Percentiles rank a stretch among this genome's conserved stretches.
These are phyloP conservation scores for Actinemys pallida DNA, from an alignment of 2,113 vertebrate genomes.

Conservation along the genomic window DNA sequence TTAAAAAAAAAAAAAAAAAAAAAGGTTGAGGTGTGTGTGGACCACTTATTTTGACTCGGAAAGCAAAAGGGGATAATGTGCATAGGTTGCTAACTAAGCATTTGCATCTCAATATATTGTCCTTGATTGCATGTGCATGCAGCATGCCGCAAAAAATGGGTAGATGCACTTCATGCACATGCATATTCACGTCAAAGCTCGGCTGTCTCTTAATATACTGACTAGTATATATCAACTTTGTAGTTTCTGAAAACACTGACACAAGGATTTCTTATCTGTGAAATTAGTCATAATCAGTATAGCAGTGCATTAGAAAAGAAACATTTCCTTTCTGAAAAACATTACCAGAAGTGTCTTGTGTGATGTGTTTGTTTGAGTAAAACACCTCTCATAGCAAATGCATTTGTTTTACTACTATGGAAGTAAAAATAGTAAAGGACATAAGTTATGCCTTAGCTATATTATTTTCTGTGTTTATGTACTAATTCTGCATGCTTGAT, in stretches of 20 bases:
- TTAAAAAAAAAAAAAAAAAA: background rate
- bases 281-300: fast-evolving
- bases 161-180: background rate
- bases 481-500: background rate
- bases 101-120: background rate
- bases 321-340: background rate
- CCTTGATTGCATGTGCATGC: background rate
- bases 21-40: background rate
- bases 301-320: background rate
- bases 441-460: fast-evolving
- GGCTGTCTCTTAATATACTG: background rate
- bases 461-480: background rate
- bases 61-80: background rate
- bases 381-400: background rate
- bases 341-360: background rate
- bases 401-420: background rate
- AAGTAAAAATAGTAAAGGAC: background rate
- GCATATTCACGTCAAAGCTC: too few relatives aligned
- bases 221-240: background rate
- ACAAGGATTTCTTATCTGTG: background rate
- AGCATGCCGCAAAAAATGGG: fast-evolving
- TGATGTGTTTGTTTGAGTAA: background rate
- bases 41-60: background rate
- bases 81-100: background rate
- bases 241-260: background rate